These are phyloP conservation scores for Euzetes globulus DNA, from an alignment of 2,888 invertebrate species.

Conservation along the genomic window DNA sequence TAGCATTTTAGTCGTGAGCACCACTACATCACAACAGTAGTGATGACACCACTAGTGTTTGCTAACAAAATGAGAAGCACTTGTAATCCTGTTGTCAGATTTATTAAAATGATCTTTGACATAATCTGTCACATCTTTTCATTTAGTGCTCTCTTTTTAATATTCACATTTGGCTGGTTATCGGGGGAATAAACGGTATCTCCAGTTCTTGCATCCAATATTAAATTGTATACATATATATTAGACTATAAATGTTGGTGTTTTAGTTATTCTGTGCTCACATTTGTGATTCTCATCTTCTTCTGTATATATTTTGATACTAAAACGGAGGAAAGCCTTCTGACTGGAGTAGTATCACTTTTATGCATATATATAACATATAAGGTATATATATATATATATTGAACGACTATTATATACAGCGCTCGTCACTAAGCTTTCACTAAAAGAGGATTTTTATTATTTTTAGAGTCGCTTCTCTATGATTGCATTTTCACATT, in stretches of 20 bases:
- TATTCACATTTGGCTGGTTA: conserved; percentile 22
- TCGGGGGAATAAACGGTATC: conserved; percentile 8
- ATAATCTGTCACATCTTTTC: conserved; percentile 42
- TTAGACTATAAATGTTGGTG: not conserved
- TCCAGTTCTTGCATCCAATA: not conserved
- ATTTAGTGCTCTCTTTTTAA: conserved; percentile 36
- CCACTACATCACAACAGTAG: not conserved
- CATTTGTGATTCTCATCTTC: not conserved
- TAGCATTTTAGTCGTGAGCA: not conserved
- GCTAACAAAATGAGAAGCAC: not conserved
- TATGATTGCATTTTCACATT: conserved; percentile 18
- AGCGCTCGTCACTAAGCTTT: not conserved
- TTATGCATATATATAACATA: not conserved
- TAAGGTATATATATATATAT: not conserved
- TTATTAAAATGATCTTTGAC: conserved; percentile 41
- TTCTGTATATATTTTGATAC: not conserved
- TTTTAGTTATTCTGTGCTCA: not conserved
- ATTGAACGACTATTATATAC: not conserved
- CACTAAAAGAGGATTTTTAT: conserved; percentile 11
- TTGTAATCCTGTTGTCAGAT: conserved; percentile 41
- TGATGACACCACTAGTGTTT: not conserved
- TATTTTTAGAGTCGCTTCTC: conserved; percentile 10
- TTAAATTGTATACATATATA: not conserved
- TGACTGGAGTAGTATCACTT: not conserved
- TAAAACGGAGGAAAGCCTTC: not conserved